These are phyloP conservation scores for Anguilla megastoma DNA, from an alignment of 2,797 vertebrate genomes.

Conservation along the genomic window DNA sequence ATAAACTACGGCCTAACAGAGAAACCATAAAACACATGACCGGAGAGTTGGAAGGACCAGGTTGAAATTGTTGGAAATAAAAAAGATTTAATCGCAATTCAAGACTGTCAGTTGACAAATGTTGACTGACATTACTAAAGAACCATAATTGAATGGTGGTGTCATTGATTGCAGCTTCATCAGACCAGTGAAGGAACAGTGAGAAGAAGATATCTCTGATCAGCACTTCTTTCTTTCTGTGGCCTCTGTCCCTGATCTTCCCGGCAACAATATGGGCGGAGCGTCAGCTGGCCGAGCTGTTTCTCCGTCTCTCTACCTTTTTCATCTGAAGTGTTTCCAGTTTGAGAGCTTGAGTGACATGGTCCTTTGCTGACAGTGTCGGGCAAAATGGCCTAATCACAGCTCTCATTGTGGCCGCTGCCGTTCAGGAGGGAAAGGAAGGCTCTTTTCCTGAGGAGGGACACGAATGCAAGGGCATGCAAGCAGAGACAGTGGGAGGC, in stretches of 20 bases:
- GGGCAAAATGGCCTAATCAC: conserved; percentile 8
- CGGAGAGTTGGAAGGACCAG: not conserved
- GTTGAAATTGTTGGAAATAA: not conserved
- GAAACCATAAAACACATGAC: not conserved
- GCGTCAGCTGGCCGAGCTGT: not conserved
- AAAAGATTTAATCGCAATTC: not conserved
- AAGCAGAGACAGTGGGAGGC: not conserved
- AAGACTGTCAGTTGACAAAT: not conserved
- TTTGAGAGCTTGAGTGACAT: not conserved
- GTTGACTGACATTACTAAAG: not conserved
- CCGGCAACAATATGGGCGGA: not conserved
- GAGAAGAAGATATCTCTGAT: conserved; percentile 1
- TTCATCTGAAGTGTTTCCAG: not conserved
- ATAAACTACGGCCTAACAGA: not conserved
- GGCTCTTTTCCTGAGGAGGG: not conserved
- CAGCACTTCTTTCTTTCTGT: not conserved
- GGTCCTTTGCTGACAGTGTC: conserved; percentile 10
- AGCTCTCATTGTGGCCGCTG: conserved; percentile 20
- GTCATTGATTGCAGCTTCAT: not conserved
- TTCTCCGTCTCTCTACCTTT: not conserved
- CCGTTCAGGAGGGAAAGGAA: conserved; percentile 26
- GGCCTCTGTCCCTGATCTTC: not conserved
- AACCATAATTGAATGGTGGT: not conserved
- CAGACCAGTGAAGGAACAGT: not conserved
- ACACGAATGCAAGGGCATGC: not conserved